Evolutionary conservation across 2,797 vertebrate genomes (phyloP), one percentile per base, ranked within the genome.

Genomic region (Syndactyla subalaris): DNA sequence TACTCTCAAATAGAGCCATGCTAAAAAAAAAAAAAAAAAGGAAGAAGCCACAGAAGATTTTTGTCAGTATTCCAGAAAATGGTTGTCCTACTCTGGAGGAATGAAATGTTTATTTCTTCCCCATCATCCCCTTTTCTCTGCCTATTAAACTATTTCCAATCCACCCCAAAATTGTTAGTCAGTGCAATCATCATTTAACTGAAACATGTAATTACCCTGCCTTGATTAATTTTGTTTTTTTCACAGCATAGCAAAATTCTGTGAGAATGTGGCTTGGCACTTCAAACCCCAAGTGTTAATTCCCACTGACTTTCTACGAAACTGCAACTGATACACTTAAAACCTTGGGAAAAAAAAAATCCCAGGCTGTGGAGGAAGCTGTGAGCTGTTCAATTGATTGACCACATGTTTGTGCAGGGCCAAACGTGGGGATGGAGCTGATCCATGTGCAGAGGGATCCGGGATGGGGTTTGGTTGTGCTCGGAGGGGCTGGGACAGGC

Each of bases 401-500:
- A 10, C 18, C 4, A 2, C 0, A 10, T 17, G 6, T 17, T 59
- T 4, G 5, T 12, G 7, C 0, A 5, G 86, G 70, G 63, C 48
- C 36, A 34, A 20, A 59, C 19, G 0, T 0, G 12, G 51, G 10
- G 54, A 1, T 6, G 3, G 72, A 19, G 51, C 57, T 1, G 3
- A 26, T 7, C 13, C 21, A 22, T 3, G 52, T 19, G 0, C 34
- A 0, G 41, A 12, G 88, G 55, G 39, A 54, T 22, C 34, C 1
- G 2, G 4, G 46, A 16, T 19, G 51, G 77, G 45, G 4, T 15
- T 41, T 16, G 38, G 38, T 14, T 26, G 2, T 13, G 39, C n/a
- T 36, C 10, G 26, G 41, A 8, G 36, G 52, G 12, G 43, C 45
- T 13, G 39, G 51, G 51, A 24, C 7, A 9, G 3, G 10, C 3